These are phyloP conservation scores for Myotis myotis DNA, from an alignment of 2,797 vertebrate genomes.

Conservation along the genomic window DNA sequence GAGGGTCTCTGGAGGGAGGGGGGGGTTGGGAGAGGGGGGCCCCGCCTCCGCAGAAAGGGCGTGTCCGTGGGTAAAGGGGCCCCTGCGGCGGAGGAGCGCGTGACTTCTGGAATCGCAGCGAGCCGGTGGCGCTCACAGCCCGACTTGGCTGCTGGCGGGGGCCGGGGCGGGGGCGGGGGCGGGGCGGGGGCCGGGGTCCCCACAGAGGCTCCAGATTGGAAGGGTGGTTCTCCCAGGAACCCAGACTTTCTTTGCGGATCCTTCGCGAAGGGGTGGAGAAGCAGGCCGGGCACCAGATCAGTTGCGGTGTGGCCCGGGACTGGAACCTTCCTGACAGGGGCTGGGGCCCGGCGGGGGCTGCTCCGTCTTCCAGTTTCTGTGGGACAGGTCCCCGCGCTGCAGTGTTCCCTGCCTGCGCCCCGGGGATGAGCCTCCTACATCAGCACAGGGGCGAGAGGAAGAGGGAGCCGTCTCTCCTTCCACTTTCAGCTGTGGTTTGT, in stretches of 20 bases:
- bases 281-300: constrained; percentile 56
- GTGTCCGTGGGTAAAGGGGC: constrained; percentile 69
- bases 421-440: constrained; percentile 39
- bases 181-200: background rate
- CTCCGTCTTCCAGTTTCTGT: constrained; percentile 30
- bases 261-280: constrained; percentile 61
- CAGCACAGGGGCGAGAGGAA: constrained; percentile 20
- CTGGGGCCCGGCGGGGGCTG: constrained; percentile 52
- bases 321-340: constrained; percentile 63
- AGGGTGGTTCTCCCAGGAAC: constrained; percentile 46
- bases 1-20: constrained; percentile 48
- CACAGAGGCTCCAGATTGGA: constrained; percentile 42
- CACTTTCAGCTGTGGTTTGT: constrained; percentile 34
- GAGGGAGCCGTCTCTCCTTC: background rate
- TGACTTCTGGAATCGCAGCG: constrained; percentile 60
- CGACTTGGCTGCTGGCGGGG: constrained; percentile 10
- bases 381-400: constrained; percentile 48
- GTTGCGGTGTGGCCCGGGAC: constrained; percentile 44
- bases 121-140: constrained; percentile 15
- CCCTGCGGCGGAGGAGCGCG: constrained; percentile 31
- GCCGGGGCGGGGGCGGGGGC: background rate
- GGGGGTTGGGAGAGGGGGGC: too few relatives aligned
- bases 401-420: constrained; percentile 46
- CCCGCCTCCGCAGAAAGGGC: constrained; percentile 59
- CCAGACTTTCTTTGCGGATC: constrained; percentile 56